phyloP scores from a whole-genome alignment of 2,797 vertebrate genomes.

The Crenichthys baileyi region DNA sequence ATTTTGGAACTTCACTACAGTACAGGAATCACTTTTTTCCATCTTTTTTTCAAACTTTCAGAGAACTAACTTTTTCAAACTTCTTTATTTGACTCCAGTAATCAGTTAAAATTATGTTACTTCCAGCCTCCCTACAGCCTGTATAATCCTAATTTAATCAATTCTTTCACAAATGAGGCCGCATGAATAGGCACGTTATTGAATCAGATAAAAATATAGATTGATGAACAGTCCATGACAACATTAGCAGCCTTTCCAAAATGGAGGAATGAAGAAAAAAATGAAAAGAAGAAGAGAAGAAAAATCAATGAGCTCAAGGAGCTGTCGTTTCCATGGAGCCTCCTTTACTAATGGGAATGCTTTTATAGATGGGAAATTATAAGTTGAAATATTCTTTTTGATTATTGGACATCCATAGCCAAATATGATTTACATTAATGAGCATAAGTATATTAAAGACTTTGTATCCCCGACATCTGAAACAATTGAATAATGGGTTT shows the following conservation, averaged over 20 bases:
- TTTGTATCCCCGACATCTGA: conserved; percentile 82
- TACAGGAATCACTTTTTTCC: too few species aligned
- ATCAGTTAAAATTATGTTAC: conserved; percentile 65
- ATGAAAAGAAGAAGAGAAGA: conserved; percentile 24
- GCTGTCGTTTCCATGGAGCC: conserved; percentile 81
- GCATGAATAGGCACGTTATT: conserved; percentile 82
- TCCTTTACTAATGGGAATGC: conserved; percentile 82
- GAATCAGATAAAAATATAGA: conserved; percentile 85
- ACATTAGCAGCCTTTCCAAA: conserved; percentile 83
- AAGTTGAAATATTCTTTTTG: conserved; percentile 86
- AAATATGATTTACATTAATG: conserved; percentile 92
- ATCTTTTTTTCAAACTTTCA: neutral
- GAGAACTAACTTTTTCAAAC: conserved; percentile 53
- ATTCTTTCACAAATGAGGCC: conserved; percentile 76
- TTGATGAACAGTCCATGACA: conserved; percentile 86
- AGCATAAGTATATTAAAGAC: conserved; percentile 87
- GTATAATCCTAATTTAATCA: conserved; percentile 81
- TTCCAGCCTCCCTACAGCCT: conserved; percentile 59
- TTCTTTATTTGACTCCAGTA: conserved; percentile 50
- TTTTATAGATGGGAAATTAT: conserved; percentile 78
- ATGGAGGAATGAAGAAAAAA: conserved; percentile 53
- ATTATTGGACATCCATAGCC: conserved; percentile 89
- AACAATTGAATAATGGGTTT: conserved; percentile 84
- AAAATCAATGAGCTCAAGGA: conserved; percentile 83
- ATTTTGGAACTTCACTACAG: too few species aligned